Base-by-base conservation (phyloP, 2,113 vertebrate species). In the Prochilodus magdalenae region DNA sequence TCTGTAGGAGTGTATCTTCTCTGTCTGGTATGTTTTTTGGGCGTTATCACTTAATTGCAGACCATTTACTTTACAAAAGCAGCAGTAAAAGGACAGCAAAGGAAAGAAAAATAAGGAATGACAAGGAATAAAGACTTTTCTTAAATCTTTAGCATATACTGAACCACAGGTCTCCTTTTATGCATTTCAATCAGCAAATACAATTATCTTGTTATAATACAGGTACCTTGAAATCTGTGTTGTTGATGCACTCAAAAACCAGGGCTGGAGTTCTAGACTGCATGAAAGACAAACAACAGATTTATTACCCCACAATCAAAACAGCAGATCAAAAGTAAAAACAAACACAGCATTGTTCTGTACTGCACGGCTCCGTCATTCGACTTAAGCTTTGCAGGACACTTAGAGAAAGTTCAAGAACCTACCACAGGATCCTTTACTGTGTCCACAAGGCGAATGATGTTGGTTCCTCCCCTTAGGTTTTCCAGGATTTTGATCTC, bases 201-300 rank as follows among this genome's bases (percentile, higher is more conserved):
- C 40, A 44, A 8, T 10, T 44, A 10, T n/a, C 2, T 22, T 33
- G 0, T 18, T 20, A 1, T 18, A 51, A 67, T 63, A 82, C 0
- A 14, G n/a, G 4, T 94, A 99, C 98, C 97, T 99, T 99, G 95
- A 99, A 99, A 92, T 99, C 97, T 94, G 98, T 99, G 93, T 99
- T 99, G 93, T 99, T 99, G 94, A 99, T 98, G 95, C 96, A 98
- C 91, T 99, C 98, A 94, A 99, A 99, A 90, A 99, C 98, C 90
- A 99, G 96, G 85, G 98, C 98, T 86, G 98, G 98, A 79, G 98
- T 99, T 94, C 98, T 96, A 90, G 97, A 99, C 98, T 99, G 96
- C 67, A 84, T 90, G 82, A 67, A 82, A 89, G 73, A 87, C 84
- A 80, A 82, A 74, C 75, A 81, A 82, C 11, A n/a, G n/a, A 86